These are phyloP conservation scores for Hirundichthys speculiger DNA, from an alignment of 2,113 vertebrate genomes.

Conservation along the genomic window DNA sequence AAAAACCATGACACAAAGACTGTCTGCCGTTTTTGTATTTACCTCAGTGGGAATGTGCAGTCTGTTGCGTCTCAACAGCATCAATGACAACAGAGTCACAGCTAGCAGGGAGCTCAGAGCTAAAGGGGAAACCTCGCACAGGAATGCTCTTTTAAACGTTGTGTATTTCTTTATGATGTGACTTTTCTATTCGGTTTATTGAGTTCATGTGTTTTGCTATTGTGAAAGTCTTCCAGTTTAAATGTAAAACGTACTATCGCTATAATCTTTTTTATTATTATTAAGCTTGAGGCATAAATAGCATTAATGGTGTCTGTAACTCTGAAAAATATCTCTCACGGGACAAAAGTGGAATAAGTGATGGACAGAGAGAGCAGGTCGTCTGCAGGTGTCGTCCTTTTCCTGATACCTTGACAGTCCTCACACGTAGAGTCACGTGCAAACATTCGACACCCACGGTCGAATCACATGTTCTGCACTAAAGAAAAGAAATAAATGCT, in stretches of 20 bases:
- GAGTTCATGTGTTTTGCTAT: conserved; percentile 64
- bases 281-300: conserved; percentile 35
- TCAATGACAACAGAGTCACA: conserved; percentile 29
- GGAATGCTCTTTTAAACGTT: conserved; percentile 57
- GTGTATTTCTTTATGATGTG: conserved; percentile 50
- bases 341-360: conserved; percentile 37
- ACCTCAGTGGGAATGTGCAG: conserved; percentile 65
- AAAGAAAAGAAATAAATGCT: no score
- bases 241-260: conserved; percentile 59
- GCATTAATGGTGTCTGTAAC: conserved; percentile 24
- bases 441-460: not conserved
- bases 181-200: conserved; percentile 67
- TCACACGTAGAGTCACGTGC: conserved; percentile 10
- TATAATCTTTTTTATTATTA: conserved; percentile 64
- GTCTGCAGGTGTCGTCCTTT: conserved; percentile 1
- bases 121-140: conserved; percentile 72
- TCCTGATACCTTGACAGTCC: no score
- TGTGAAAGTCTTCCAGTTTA: conserved; percentile 76
- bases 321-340: conserved; percentile 22
- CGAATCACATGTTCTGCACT: no score
- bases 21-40: conserved; percentile 63
- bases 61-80: conserved; percentile 47
- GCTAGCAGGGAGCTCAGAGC: conserved; percentile 38
- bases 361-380: conserved; percentile 11
- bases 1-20: no score